Percentiles rank a stretch among this genome's conserved stretches.
phyloP scores from a whole-genome alignment of 2,113 vertebrate genomes.

The Centropus unirufus region DNA sequence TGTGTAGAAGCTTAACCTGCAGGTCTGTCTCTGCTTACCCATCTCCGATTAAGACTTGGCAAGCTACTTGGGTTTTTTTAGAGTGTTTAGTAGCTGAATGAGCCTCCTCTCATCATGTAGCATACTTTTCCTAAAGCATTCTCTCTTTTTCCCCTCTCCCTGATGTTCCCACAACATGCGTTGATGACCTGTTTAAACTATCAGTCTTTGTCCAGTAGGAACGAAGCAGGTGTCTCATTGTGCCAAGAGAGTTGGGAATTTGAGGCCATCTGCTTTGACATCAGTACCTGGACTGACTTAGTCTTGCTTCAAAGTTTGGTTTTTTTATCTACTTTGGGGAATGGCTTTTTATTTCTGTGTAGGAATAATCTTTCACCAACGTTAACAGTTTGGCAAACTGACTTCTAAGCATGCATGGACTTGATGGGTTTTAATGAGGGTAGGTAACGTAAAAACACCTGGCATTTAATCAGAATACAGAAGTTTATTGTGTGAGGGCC shows the following conservation, averaged over 20 bases:
- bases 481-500: not conserved
- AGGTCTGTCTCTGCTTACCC: not conserved
- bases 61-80: not conserved
- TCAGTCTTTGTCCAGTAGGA: not conserved
- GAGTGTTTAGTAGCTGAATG: not conserved
- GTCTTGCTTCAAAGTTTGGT: not conserved
- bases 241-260: not conserved
- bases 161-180: not conserved
- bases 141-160: not conserved
- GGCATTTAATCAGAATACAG: not conserved
- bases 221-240: not conserved
- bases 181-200: not conserved
- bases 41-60: not conserved
- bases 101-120: not conserved
- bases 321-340: not conserved
- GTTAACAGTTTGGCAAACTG: not conserved
- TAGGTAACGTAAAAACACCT: not conserved
- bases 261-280: not conserved
- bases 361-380: not conserved
- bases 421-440: not conserved
- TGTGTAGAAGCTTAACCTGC: not conserved
- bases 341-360: not conserved
- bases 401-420: not conserved
- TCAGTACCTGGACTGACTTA: not conserved
- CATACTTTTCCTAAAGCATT: not conserved